Base-by-base conservation (phyloP, 1,140 invertebrate species). In the Metopolophium dirhodum region DNA sequence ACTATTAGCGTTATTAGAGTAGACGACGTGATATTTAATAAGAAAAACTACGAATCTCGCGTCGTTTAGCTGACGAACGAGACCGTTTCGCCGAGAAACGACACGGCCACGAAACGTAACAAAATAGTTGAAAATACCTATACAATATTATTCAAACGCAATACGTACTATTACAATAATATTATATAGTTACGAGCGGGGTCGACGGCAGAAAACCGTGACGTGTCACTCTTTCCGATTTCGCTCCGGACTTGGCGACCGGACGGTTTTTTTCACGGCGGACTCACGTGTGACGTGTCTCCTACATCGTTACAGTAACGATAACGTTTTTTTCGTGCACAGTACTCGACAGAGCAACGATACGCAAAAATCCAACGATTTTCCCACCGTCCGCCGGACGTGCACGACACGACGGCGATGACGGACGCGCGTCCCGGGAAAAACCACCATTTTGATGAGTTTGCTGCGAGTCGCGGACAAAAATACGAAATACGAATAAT, bases 131-230 rank as follows among this genome's bases (percentile, higher is more conserved):
- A 41, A 41, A 41, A 77, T n/a, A 77, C n/a, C 22, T n/a, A 77
- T 77, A 77, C 61, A 77, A 77, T 77, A 77, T 77, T 77, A 77
- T n/a, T 77, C 14, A 77, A 77, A n/a, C 61, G 61, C 14, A 77
- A 77, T 77, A 77, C 61, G 61, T 77, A 77, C 61, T 77, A 77
- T 77, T 77, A 77, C 30, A 77, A 77, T 77, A 77, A 77, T 77
- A 77, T 77, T 77, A 77, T 77, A 77, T n/a, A 77, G 61, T 4
- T 68, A 77, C 30, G 61, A 77, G 61, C 61, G 61, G 61, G 61
- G 30, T n/a, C 61, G n/a, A 77, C 61, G 61, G 61, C 61, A 77
- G 61, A 77, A 77, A n/a, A 77, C 61, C 61, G 61, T 77, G 61
- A 77, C 61, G 14, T 18, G 61, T 77, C 61, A n/a, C 30, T 77